Base-by-base conservation (phyloP, 2,797 vertebrate species). In the Synaphobranchus kaupii region DNA sequence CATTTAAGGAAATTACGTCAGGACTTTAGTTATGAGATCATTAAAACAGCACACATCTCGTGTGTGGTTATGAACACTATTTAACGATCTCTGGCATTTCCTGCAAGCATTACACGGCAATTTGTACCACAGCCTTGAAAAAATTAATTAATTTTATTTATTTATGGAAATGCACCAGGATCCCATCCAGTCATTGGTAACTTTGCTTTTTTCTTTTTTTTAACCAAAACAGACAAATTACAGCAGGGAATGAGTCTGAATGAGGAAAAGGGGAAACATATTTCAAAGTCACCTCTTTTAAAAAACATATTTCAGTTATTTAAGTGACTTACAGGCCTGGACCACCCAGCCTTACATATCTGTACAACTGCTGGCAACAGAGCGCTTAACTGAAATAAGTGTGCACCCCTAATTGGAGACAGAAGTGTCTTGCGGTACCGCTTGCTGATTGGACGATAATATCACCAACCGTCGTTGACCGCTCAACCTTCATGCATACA, bases 151-250 rank as follows among this genome's bases (percentile, higher is more conserved):
- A n/a, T n/a, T n/a, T n/a, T n/a, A 47, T 80, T 80, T 80, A 47
- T 80, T 80, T 48, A n/a, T 48, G 39, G 39, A 80, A 80, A 80
- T 80, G 17, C 44, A 80, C 76, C 76, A 80, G 17, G 76, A 22
- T 80, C 44, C 44, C 0, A 80, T 47, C 44, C 39, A 80, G 22
- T 48, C 22, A 80, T 80, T 34, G 2, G 20, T 25, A 25, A 80
- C 39, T 1, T 39, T 39, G 39, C 39, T 39, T 28, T 76, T 39
- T 76, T 39, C 31, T 12, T 76, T 12, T 34, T 34, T 76, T 76
- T 39, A 31, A 39, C 71, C 71, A 34, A 34, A 68, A 34, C 71
- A 76, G 71, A 39, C 28, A 25, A 78, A 47, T 73, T 13, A 34
- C 31, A 73, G 68, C 68, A 34, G 68, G 28, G 31, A 28, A 34